Evolutionary conservation across 2,888 invertebrate genomes (phyloP).

Genomic region (Pocota personata): DNA sequence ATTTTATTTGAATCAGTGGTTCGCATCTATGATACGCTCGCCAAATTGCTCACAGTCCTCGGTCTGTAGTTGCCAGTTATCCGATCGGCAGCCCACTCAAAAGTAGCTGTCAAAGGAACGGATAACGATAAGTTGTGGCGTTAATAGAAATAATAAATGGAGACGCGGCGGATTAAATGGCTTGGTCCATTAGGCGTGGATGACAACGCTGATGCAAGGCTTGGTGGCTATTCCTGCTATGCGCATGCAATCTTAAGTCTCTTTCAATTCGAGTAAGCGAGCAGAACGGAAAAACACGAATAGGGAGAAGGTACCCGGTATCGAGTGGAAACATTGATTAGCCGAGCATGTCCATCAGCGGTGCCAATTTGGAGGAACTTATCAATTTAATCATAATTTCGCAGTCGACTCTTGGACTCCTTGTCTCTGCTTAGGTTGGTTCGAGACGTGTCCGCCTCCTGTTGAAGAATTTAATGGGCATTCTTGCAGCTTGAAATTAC

Average conservation of each 20-base stretch:
- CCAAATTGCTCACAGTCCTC: slow-evolving; percentile 58
- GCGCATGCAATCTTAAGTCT: slow-evolving; percentile 10
- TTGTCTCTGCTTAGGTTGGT: neutral
- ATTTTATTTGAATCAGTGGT: slow-evolving; percentile 62
- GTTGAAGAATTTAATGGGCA: slow-evolving; percentile 34
- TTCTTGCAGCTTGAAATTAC: slow-evolving; percentile 45
- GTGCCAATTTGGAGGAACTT: slow-evolving; percentile 57
- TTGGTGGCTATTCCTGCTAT: neutral
- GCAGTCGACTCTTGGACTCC: neutral
- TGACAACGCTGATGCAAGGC: slow-evolving; percentile 12
- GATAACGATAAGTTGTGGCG: slow-evolving; percentile 62
- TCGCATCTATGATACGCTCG: slow-evolving; percentile 55
- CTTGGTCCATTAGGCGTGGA: slow-evolving; percentile 38
- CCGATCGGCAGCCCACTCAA: slow-evolving; percentile 57
- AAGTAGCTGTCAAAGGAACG: slow-evolving; percentile 38
- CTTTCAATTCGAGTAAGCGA: slow-evolving; percentile 26
- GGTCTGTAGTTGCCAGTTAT: slow-evolving; percentile 9
- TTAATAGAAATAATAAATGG: slow-evolving; percentile 65
- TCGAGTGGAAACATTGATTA: slow-evolving; percentile 33
- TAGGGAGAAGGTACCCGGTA: slow-evolving; percentile 2
- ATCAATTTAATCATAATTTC: slow-evolving; percentile 57
- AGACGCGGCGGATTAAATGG: slow-evolving; percentile 45
- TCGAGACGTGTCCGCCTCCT: slow-evolving; percentile 2
- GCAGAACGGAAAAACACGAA: slow-evolving; percentile 3
- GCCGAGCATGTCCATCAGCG: slow-evolving; percentile 42